These are phyloP conservation scores for Beris chalybata DNA, from an alignment of 2,888 invertebrate genomes.

Conservation along the genomic window DNA sequence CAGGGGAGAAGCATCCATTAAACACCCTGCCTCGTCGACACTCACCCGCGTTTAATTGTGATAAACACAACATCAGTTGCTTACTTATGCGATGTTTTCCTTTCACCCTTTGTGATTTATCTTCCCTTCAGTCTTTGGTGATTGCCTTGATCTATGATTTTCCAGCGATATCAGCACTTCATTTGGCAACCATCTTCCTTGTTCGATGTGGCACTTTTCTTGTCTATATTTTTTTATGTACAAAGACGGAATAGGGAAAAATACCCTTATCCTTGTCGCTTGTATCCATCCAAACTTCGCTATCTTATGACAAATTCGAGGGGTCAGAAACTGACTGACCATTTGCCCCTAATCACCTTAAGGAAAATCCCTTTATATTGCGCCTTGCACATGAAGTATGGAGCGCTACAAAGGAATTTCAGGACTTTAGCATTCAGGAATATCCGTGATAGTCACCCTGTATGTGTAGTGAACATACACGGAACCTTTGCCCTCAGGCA, in stretches of 20 bases:
- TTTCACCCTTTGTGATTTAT: constrained; percentile 19
- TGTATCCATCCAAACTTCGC: background rate
- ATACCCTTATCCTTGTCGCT: background rate
- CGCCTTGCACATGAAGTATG: too few species aligned
- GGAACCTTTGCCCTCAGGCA: constrained; percentile 7
- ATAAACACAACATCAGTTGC: constrained; percentile 11
- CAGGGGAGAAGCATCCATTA: constrained; percentile 1
- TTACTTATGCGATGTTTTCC: background rate
- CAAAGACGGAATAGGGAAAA: background rate
- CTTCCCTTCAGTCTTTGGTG: constrained; percentile 14
- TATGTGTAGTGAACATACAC: background rate
- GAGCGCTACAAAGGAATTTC: too few species aligned
- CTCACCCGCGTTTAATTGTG: constrained; percentile 18
- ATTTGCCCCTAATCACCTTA: constrained; percentile 34
- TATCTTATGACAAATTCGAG: constrained; percentile 33
- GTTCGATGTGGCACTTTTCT: background rate
- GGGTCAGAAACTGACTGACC: constrained; percentile 33
- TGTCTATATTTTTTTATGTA: constrained; percentile 8
- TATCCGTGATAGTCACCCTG: too few species aligned
- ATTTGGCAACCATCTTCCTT: constrained; percentile 3
- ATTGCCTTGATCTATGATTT: constrained; percentile 19
- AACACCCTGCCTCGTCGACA: constrained; percentile 14
- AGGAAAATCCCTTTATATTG: constrained; percentile 24
- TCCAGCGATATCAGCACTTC: constrained; percentile 22
- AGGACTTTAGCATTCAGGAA: too few species aligned